Evolutionary conservation across 2,888 invertebrate genomes (phyloP), one percentile per base, ranked within the genome.

Genomic region (Creontiades dilutus): DNA sequence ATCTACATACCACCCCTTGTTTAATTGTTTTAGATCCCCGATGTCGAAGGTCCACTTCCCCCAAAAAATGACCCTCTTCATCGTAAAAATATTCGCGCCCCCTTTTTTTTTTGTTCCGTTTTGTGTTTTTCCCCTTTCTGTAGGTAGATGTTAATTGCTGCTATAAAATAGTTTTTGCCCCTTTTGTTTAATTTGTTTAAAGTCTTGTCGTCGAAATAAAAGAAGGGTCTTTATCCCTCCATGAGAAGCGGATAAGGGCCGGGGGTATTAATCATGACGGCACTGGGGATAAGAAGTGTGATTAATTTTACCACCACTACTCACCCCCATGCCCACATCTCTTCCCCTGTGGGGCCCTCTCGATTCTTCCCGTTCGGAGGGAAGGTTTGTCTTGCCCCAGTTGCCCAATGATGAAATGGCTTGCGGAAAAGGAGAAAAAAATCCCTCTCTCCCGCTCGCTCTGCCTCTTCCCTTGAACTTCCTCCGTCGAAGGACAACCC

Each of bases 351-450:
- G 76, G 76, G 19, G 57, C 28, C 47, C 55, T 55, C 80, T 52
- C 88, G 19, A 75, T 88, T 88, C 78, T 23, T 80, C 80, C 76
- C 68, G 88, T 57, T 57, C 48, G 75, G 28, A 46, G 78, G 78
- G 75, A 80, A 75, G 90, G 91, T 91, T 90, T 91, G 90, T 91
- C 90, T 91, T 91, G 90, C 88, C 87, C 90, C 90, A 57, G 89
- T 89, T 89, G 84, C 90, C 89, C 89, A 90, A 90, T 91, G 91
- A 91, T 91, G 91, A 91, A 91, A 91, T 91, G 91, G 90, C 90
- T 90, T 89, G 91, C 90, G 90, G 90, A 90, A 90, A 91, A 91
- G 90, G 55, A 84, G 57, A 80, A 88, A 78, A 75, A 27, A 68
- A 5, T 12, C 19, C 23, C n/a, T 11, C 27, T 23, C n/a, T 13